Percentiles rank a stretch among this genome's conserved stretches.
These are phyloP conservation scores for Brenthis ino DNA, from an alignment of 2,888 invertebrate genomes.

Conservation along the genomic window DNA sequence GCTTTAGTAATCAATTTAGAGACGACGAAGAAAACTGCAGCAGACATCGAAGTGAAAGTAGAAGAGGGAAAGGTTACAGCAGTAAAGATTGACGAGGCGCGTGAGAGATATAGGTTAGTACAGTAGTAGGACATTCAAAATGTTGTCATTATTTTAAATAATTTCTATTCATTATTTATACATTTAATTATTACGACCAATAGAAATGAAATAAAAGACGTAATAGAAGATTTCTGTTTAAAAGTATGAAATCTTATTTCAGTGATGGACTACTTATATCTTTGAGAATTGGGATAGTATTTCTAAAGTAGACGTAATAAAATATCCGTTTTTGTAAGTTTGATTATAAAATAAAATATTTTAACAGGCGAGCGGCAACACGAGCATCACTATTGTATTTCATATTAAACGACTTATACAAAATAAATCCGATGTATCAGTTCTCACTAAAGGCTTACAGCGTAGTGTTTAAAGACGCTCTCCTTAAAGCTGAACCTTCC, in stretches of 20 bases:
- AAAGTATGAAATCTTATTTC: neutral
- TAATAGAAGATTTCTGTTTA: too few relatives aligned
- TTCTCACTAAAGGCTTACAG: slow-evolving; percentile 97
- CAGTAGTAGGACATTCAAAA: too few relatives aligned
- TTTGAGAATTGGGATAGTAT: too few relatives aligned
- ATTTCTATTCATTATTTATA: neutral
- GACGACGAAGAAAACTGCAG: slow-evolving; percentile 95
- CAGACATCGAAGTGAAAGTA: slow-evolving; percentile 93
- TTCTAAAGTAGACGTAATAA: too few relatives aligned
- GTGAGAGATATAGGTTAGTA: slow-evolving; percentile 89
- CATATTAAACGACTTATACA: slow-evolving; percentile 94
- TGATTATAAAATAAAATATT: neutral
- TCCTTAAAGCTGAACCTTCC: slow-evolving; percentile 85
- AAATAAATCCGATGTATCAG: slow-evolving; percentile 97
- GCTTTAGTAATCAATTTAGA: slow-evolving; percentile 95
- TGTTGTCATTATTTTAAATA: neutral
- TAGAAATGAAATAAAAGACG: too few relatives aligned
- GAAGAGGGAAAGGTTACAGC: slow-evolving; percentile 93
- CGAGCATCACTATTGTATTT: slow-evolving; percentile 96
- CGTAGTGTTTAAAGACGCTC: slow-evolving; percentile 93
- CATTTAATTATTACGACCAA: too few relatives aligned
- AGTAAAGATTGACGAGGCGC: slow-evolving; percentile 93
- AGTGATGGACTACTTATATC: too few relatives aligned
- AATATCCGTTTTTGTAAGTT: too few relatives aligned
- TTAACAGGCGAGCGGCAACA: slow-evolving; percentile 87